Base-by-base conservation (phyloP, 2,888 invertebrate genomes). In the Tryphoninae sp. region DNA sequence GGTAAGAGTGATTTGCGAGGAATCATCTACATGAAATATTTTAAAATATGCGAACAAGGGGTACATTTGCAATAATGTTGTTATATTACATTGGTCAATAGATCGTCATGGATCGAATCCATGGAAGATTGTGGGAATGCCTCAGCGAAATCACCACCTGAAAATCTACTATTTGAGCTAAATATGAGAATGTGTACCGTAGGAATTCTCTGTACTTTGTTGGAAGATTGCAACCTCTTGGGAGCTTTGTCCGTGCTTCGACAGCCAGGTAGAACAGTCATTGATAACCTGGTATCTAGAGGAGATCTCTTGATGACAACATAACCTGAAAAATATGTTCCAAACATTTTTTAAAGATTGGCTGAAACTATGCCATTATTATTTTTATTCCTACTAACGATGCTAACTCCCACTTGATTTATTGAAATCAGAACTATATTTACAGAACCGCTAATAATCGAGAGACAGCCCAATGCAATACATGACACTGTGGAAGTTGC, bases 121-220 rank as follows among this genome's bases (percentile, higher is more conserved):
- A 81, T 90, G 78, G 84, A 87, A 73, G 59, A 65, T 22, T 78
- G 67, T 23, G 59, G 11, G 67, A 69, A 40, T 53, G 23, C 71
- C 16, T 71, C 74, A 9, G 74, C 58, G 22, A 80, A 80, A 71
- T 71, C 86, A 2, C 86, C 89, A 3, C 86, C 86, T 0, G 86
- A 87, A 42, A 88, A 85, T 62, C 67, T 91, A 6, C 76, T 91
- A 1, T 74, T 82, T 6, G 89, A 90, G 78, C 80, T 91, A 26
- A 86, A 80, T 71, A 86, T 83, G 26, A 87, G 87, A 84, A 85
- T 88, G 85, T 91, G 90, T 59, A 89, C 86, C 0, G 85, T 91
- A 11, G 88, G 84, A 78, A 82, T 86, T 68, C 84, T 91, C 3
- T 82, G 86, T 67, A 77, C 80, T 16, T 64, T 90, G 13, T 80